Conservation (phyloP, 2,113 vertebrate genomes). For the Platycercus adscitus region DNA sequence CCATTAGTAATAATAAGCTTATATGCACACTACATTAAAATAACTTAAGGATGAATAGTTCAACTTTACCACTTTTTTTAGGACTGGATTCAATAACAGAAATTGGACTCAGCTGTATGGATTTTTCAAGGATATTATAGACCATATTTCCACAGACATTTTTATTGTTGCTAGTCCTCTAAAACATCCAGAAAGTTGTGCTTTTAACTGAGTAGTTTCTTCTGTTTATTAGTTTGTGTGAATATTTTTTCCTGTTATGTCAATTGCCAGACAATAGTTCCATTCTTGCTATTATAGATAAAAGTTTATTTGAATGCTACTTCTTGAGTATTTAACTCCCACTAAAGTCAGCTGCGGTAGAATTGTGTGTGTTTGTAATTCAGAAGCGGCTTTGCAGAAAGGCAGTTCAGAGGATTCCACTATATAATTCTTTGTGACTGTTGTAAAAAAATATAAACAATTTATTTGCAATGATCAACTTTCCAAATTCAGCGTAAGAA, state of each 20-base stretch:
- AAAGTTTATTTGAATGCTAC: background rate
- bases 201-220: constrained; percentile 10
- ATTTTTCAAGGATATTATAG: constrained; percentile 63
- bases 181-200: background rate
- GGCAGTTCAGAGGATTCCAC: background rate
- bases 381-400: background rate
- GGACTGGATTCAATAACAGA: constrained; percentile 62
- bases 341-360: background rate
- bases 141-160: constrained; percentile 44
- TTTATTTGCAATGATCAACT: background rate
- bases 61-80: constrained; percentile 20
- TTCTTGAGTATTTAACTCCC: background rate
- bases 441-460: background rate
- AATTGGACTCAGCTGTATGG: constrained; percentile 64
- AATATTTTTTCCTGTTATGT: background rate
- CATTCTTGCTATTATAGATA: background rate
- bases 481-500: background rate
- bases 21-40: constrained; percentile 10
- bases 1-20: constrained; percentile 15
- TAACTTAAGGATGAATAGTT: constrained; percentile 42
- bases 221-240: background rate
- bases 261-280: background rate
- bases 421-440: background rate
- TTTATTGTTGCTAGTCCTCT: constrained; percentile 35
- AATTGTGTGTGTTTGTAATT: background rate